Evolutionary conservation across 2,888 invertebrate species (phyloP).

Genomic region (Acheta domesticus): DNA sequence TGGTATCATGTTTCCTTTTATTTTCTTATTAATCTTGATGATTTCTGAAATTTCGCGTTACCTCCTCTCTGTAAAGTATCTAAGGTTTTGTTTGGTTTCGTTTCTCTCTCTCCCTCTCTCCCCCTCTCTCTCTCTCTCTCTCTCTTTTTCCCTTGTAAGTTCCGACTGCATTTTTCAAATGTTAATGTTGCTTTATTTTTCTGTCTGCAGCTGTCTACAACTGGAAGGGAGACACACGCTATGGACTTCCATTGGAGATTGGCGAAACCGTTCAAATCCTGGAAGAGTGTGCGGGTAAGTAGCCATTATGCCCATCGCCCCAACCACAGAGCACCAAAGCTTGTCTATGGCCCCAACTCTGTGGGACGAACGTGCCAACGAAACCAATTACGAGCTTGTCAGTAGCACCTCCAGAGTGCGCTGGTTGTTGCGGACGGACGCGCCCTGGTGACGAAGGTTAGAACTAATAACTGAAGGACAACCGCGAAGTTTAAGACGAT

Average conservation of each 20-base stretch:
- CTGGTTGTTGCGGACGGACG: neutral
- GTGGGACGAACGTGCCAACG: neutral
- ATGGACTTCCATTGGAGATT: conserved; percentile 79
- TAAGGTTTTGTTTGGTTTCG: no score
- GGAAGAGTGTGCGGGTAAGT: conserved; percentile 78
- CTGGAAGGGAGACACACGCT: conserved; percentile 78
- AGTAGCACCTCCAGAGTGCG: no score
- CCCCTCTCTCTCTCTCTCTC: no score
- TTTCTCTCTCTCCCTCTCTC: no score
- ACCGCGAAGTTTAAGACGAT: no score
- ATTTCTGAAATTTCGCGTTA: no score
- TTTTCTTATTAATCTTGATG: no score
- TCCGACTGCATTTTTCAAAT: neutral
- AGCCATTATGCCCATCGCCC: neutral
- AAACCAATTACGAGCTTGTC: neutral
- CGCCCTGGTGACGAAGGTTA: neutral
- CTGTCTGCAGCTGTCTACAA: conserved; percentile 79
- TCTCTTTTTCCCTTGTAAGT: no score
- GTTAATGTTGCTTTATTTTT: conserved; percentile 20
- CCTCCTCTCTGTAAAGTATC: no score
- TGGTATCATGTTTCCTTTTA: no score
- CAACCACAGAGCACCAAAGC: no score
- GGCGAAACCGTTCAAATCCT: conserved; percentile 90
- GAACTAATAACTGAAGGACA: neutral
- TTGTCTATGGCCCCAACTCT: no score